Evolutionary conservation across 2,797 vertebrate species (phyloP).

Genomic region (Adelosebastes latens): DNA sequence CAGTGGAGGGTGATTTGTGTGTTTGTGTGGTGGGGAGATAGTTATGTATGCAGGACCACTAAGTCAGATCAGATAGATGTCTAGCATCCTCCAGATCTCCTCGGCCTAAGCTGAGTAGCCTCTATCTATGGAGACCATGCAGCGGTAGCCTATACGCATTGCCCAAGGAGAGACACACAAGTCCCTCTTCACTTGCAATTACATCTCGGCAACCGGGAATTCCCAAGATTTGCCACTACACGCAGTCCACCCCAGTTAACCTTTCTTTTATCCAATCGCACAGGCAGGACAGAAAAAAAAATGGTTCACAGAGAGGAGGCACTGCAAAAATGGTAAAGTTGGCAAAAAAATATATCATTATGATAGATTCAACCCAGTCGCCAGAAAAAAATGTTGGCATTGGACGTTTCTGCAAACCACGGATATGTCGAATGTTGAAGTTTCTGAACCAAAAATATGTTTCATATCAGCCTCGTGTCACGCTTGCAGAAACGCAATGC

Average conservation of each 20-base stretch:
- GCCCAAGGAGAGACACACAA: conserved; percentile 51
- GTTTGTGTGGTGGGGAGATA: conserved; percentile 24
- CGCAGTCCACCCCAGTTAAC: conserved; percentile 20
- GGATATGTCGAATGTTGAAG: too few relatives aligned
- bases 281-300: neutral
- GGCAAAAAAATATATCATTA: neutral
- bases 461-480: too few relatives aligned
- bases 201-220: conserved; percentile 11
- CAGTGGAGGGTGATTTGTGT: conserved; percentile 26
- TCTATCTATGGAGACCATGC: conserved; percentile 19
- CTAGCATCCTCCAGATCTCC: conserved; percentile 30
- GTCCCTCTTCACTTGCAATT: conserved; percentile 43
- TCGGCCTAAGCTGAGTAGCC: conserved; percentile 14
- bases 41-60: conserved; percentile 53
- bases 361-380: neutral
- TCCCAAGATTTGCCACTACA: conserved; percentile 27
- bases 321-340: neutral
- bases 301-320: neutral
- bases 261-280: neutral
- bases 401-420: too few relatives aligned
- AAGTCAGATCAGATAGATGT: conserved; percentile 60
- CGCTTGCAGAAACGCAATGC: too few relatives aligned
- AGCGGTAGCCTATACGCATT: conserved; percentile 29
- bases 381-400: too few relatives aligned
- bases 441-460: too few relatives aligned